phyloP scores from a whole-genome alignment of 2,113 vertebrate genomes.

The Rhynchomys soricoides region DNA sequence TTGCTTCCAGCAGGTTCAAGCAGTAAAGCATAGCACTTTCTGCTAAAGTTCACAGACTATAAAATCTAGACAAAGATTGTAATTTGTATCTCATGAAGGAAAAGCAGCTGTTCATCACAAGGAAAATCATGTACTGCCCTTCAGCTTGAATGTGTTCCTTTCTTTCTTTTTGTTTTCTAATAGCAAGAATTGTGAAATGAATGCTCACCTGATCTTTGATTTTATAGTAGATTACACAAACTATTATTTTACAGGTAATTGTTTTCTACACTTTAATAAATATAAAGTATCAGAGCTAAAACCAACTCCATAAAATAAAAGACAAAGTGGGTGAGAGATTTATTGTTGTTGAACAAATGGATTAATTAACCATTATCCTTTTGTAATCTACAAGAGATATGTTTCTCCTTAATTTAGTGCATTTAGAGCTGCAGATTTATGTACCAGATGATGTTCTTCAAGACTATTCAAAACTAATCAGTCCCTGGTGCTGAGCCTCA shows the following conservation, averaged over 20 bases:
- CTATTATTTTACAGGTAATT: background rate
- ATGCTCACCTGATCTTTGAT: background rate
- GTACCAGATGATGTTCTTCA: background rate
- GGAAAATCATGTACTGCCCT: background rate
- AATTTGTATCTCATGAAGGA: background rate
- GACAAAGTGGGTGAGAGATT: background rate
- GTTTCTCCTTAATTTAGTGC: background rate
- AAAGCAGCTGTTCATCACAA: background rate
- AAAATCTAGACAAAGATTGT: background rate
- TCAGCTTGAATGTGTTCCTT: background rate
- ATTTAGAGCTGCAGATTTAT: background rate
- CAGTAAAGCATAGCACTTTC: background rate
- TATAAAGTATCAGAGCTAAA: background rate
- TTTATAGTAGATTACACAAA: background rate
- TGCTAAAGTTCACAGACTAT: background rate
- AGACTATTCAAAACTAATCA: slow-evolving; percentile 9
- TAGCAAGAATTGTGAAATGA: background rate
- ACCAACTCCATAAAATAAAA: background rate
- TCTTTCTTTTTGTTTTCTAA: background rate
- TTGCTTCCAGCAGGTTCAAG: background rate
- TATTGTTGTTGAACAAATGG: background rate
- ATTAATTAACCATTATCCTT: background rate
- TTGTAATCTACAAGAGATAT: background rate
- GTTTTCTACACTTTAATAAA: background rate
- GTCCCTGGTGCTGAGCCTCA: background rate